Percentiles rank a stretch among this genome's conserved stretches.
These are phyloP conservation scores for Laodelphax striatellus DNA, from an alignment of 1,140 invertebrate genomes.

Conservation along the genomic window DNA sequence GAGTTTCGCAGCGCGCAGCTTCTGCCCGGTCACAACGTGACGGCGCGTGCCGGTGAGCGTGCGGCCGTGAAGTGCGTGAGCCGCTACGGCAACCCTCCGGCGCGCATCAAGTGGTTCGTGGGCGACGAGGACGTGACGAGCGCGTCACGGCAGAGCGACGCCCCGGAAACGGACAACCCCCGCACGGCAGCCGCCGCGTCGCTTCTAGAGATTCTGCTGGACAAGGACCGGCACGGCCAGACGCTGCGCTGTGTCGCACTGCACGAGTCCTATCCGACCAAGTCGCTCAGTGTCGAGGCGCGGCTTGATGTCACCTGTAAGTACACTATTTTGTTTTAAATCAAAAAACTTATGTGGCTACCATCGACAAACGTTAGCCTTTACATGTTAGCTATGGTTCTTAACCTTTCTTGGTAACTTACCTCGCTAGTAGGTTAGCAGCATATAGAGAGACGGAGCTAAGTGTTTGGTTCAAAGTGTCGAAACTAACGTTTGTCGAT, in stretches of 20 bases:
- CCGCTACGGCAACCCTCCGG: constrained; percentile 73
- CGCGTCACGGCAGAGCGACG: constrained; percentile 58
- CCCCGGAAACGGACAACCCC: constrained; percentile 67
- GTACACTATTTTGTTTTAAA: constrained; percentile 33
- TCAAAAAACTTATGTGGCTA: too few relatives aligned
- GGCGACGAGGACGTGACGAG: constrained; percentile 44
- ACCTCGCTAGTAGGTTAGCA: too few relatives aligned
- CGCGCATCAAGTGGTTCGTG: constrained; percentile 75
- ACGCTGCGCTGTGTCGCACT: constrained; percentile 65
- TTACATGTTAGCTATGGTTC: too few relatives aligned
- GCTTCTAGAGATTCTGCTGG: constrained; percentile 63
- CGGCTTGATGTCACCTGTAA: constrained; percentile 77
- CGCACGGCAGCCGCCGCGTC: constrained; percentile 71
- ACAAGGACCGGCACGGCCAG: constrained; percentile 60
- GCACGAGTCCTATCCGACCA: constrained; percentile 65
- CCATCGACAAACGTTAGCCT: too few relatives aligned
- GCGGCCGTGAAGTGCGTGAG: constrained; percentile 72
- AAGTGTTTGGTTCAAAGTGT: too few relatives aligned
- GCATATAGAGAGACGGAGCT: too few relatives aligned
- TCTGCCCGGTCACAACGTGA: constrained; percentile 66
- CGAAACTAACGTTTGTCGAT: too few relatives aligned
- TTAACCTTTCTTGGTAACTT: too few relatives aligned
- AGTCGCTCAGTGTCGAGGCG: constrained; percentile 54
- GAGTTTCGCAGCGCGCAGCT: constrained; percentile 66
- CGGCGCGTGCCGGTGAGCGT: constrained; percentile 58